phyloP scores from a whole-genome alignment of 2,888 invertebrate genomes.

The Drosophila ustulata region DNA sequence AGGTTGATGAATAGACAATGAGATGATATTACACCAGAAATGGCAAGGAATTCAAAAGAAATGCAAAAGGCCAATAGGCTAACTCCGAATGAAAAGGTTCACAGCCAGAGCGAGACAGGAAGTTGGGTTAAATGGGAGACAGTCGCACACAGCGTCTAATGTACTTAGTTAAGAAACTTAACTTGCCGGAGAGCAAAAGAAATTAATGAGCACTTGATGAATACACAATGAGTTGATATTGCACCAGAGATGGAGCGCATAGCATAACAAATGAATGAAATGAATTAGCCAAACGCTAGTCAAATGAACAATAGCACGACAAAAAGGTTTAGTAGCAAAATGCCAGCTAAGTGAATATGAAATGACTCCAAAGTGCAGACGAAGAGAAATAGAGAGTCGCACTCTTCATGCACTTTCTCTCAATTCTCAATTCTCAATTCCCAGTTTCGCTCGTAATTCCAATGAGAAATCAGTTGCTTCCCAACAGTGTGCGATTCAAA shows the following conservation, averaged over 20 bases:
- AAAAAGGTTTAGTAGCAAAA: constrained; percentile 2
- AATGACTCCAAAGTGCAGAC: constrained; percentile 1
- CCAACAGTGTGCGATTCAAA: not conserved
- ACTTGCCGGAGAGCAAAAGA: not conserved
- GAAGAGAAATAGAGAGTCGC: not conserved
- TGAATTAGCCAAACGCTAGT: constrained; percentile 7
- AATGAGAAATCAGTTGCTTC: not conserved
- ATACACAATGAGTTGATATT: constrained; percentile 29
- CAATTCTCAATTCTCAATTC: not conserved
- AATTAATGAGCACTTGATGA: constrained; percentile 25
- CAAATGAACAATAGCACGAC: not conserved
- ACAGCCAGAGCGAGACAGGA: not conserved
- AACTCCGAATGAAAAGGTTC: constrained; percentile 11
- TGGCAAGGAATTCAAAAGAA: constrained; percentile 13
- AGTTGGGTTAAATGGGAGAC: not conserved
- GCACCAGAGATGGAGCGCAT: not conserved
- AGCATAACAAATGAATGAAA: constrained; percentile 16
- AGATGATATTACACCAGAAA: constrained; percentile 31
- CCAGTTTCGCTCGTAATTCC: constrained; percentile 1
- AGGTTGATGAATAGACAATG: constrained; percentile 55
- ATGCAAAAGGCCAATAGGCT: not conserved
- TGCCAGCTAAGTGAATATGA: constrained; percentile 15
- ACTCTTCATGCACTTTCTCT: not conserved
- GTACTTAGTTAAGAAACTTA: constrained; percentile 10
- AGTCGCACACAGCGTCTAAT: constrained; percentile 1